A percentile compares a stretch with the other conserved stretches of the same genome.
Conservation (phyloP, 2,797 vertebrate species). For the Philypnodon macrostomus region DNA sequence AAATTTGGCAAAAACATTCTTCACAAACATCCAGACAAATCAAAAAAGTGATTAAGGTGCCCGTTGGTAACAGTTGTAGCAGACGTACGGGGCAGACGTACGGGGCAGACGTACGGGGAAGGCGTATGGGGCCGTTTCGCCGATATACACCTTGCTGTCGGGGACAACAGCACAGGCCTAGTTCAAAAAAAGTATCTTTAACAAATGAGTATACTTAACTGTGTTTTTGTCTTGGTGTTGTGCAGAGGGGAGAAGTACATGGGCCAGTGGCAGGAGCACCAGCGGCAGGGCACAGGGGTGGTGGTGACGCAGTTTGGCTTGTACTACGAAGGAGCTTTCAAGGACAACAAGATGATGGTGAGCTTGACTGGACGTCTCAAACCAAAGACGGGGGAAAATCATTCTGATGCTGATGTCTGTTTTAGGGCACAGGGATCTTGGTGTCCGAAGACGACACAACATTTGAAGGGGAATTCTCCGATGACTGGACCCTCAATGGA, state of each 20-base stretch:
- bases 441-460: slow-evolving; percentile 95
- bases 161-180: too few relatives aligned
- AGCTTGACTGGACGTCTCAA: slow-evolving; percentile 51
- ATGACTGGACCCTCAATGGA: slow-evolving; percentile 95
- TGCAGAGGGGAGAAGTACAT: slow-evolving; percentile 95
- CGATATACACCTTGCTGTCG: too few relatives aligned
- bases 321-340: slow-evolving; percentile 95
- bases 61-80: too few relatives aligned
- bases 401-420: background rate
- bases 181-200: background rate
- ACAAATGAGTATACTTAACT: too few relatives aligned
- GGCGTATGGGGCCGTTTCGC: too few relatives aligned
- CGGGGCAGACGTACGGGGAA: too few relatives aligned
- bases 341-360: slow-evolving; percentile 94
- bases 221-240: background rate
- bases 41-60: too few relatives aligned
- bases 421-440: slow-evolving; percentile 88
- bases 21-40: too few relatives aligned
- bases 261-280: slow-evolving; percentile 95
- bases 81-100: too few relatives aligned
- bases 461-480: slow-evolving; percentile 95
- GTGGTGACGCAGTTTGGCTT: slow-evolving; percentile 97
- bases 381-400: background rate
- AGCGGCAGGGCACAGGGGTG: slow-evolving; percentile 88
- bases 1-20: too few relatives aligned